Base-by-base conservation (phyloP, 2,888 invertebrate species). In the Colostygia pectinataria region DNA sequence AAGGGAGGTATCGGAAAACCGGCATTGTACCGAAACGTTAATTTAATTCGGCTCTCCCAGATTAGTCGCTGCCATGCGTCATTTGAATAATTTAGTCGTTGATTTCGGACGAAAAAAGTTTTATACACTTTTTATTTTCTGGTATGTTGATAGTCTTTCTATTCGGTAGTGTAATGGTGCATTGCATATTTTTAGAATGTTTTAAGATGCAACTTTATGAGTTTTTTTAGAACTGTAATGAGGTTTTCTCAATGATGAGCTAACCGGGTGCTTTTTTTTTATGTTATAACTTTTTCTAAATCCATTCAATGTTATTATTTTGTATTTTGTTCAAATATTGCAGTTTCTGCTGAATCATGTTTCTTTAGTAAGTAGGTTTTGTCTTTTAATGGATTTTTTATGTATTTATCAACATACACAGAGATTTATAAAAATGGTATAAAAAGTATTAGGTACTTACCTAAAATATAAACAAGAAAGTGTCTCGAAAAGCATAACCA, bases 31-130 rank as follows among this genome's bases (percentile, higher is more conserved):
- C 76, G 72, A 75, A 75, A 78, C 76, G 70, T 73, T 74, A 66
- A 72, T 80, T 81, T 80, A 79, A 81, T 80, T 74, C 68, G 64
- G 65, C 57, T 70, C 67, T 72, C 65, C 66, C 57, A 66, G 68
- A 69, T 73, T 65, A 68, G 68, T 71, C 71, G 68, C 66, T 65
- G 68, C 64, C 66, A 67, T 58, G 55, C 53, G 63, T 64, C 61
- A 78, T 82, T 83, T 81, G 73, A 79, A 84, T 84, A 83, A 83
- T 82, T 83, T 67, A 63, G 65, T 65, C 75, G 64, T 81, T 72
- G 70, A 72, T 71, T 71, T 67, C 53, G 62, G 59, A 61, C 59
- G 66, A 77, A 74, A 68, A 65, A 65, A 53, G 55, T 55, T 61
- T 59, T 59, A 61, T 59, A 55, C 47, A 53, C 45, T 53, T 58